Percentiles rank a stretch among this genome's conserved stretches.
These are phyloP conservation scores for Volucella inflata DNA, from an alignment of 2,888 invertebrate species.

Conservation along the genomic window DNA sequence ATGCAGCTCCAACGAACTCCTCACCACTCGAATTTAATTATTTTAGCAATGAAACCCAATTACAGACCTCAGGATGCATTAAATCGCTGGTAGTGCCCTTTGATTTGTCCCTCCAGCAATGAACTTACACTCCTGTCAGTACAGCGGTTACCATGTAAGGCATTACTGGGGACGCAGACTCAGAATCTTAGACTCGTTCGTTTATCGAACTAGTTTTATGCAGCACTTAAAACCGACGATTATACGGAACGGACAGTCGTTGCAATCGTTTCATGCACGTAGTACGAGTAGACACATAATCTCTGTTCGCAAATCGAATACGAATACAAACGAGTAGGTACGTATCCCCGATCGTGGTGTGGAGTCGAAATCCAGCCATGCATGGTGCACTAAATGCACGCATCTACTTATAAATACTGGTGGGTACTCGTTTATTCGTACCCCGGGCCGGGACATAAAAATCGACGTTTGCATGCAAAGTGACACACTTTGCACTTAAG, in stretches of 20 bases:
- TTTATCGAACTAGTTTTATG: conserved; percentile 67
- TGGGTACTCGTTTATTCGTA: neutral
- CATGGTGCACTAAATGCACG: conserved; percentile 55
- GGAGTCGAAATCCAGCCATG: conserved; percentile 18
- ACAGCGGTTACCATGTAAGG: conserved; percentile 54
- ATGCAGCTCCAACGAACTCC: neutral
- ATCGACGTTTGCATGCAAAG: conserved; percentile 65
- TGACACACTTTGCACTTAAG: conserved; percentile 71
- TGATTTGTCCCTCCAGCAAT: conserved; percentile 23
- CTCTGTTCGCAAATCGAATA: conserved; percentile 46
- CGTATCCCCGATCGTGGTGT: conserved; percentile 27
- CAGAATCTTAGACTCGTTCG: conserved; percentile 26
- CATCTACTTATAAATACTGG: neutral
- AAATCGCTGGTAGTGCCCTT: conserved; percentile 42
- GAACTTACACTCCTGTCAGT: conserved; percentile 36
- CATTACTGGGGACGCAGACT: conserved; percentile 34
- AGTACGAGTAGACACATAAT: conserved; percentile 34
- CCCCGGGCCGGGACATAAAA: conserved; percentile 14
- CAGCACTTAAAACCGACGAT: conserved; percentile 1
- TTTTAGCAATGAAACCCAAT: conserved; percentile 67
- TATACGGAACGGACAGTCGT: neutral
- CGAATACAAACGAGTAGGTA: conserved; percentile 38
- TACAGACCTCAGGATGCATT: conserved; percentile 71
- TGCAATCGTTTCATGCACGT: conserved; percentile 36
- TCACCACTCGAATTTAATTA: conserved; percentile 70